Evolutionary conservation across 2,888 invertebrate species (phyloP).

Genomic region (Drosophila siamana): DNA sequence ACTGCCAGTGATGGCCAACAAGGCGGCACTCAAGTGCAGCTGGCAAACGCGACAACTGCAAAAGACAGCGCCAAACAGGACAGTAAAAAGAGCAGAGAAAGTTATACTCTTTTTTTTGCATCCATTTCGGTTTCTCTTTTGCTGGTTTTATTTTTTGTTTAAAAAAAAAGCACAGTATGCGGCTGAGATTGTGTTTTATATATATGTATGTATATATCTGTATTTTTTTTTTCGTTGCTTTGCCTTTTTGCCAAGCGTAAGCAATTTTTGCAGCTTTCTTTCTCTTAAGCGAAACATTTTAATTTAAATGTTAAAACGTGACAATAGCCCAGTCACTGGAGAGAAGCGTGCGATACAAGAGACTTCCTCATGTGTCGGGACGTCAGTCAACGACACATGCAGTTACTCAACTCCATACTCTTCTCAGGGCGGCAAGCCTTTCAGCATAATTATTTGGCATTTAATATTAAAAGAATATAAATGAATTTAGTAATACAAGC

Average conservation of each 20-base stretch:
- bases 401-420: slow-evolving; percentile 23
- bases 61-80: slow-evolving; percentile 68
- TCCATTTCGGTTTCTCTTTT: slow-evolving; percentile 10
- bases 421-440: background rate
- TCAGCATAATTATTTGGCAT: background rate
- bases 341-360: slow-evolving; percentile 43
- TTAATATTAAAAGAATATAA: background rate
- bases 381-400: slow-evolving; percentile 60
- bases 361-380: slow-evolving; percentile 53
- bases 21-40: slow-evolving; percentile 76
- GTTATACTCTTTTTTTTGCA: slow-evolving; percentile 37
- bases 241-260: slow-evolving; percentile 55
- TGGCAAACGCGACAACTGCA: slow-evolving; percentile 65
- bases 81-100: slow-evolving; percentile 52
- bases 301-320: slow-evolving; percentile 81
- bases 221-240: slow-evolving; percentile 14
- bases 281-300: slow-evolving; percentile 77
- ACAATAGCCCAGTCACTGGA: slow-evolving; percentile 63
- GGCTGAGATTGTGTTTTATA: slow-evolving; percentile 59
- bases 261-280: slow-evolving; percentile 60
- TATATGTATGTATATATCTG: background rate
- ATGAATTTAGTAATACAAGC: background rate
- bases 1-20: slow-evolving; percentile 57
- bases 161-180: slow-evolving; percentile 63
- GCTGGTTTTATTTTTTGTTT: slow-evolving; percentile 26